Base-by-base conservation (phyloP, 2,888 invertebrate species). In the Glyphotaelius pellucidus region DNA sequence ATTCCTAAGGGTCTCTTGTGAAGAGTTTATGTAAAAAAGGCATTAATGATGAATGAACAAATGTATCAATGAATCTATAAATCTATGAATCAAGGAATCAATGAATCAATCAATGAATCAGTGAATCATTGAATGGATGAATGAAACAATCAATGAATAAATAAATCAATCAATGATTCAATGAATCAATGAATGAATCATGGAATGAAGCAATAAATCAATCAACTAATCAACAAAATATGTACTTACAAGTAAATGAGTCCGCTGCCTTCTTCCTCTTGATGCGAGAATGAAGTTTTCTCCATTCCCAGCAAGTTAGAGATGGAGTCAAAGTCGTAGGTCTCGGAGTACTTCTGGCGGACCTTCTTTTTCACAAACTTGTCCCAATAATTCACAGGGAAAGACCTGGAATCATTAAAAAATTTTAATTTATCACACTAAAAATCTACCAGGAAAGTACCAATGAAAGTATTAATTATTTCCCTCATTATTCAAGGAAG, bases 311-410 rank as follows among this genome's bases (percentile, higher is more conserved):
- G 96, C 94, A 99, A 97, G 95, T 98, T 99, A 94, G 98, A 99
- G 94, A 99, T 99, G 9, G 98, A 98, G 94, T 99, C 99, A 94
- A 99, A 99, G 95, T 99, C 99, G 94, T 99, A 99, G 0, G 99
- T 99, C 95, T 99, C 99, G 84, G 99, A 98, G 95, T 98, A 99
- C 95, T 99, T 99, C 94, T 98, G 98, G 4, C 99, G 97, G 0
- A 99, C 99, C 95, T 99, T 99, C 96, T 99, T 99, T 96, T 99
- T 99, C 0, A 99, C 99, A 95, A 99, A 99, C 95, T 99, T 99
- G 95, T 99, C 99, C 99, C 99, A 99, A 95, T 99, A 99, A 95
- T 99, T 99, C 14, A 99, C 99, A 0, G 99, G 99, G 96, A 99
- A 99, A 0, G 99, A 99, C 95, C 98, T 98, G 93, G 94, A 97